A percentile compares a stretch with the other conserved stretches of the same genome.
phyloP scores from a whole-genome alignment of 37 sponge, comb jelly and placozoan species.

The Hexactinellida sp. region DNA sequence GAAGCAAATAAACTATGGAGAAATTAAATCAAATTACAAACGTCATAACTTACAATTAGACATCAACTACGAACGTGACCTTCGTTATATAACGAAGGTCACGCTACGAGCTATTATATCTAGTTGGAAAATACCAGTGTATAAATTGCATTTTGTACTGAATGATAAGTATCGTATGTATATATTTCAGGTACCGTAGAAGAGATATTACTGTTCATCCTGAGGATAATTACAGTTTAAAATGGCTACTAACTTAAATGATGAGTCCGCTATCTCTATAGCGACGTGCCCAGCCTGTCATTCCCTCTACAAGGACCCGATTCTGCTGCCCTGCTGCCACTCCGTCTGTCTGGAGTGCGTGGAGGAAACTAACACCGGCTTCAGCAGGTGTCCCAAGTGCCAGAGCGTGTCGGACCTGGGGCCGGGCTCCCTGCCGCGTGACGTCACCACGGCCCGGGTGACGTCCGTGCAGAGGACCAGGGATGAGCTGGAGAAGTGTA shows the following conservation, averaged over 20 bases:
- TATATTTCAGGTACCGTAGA: no score
- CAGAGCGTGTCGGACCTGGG: not conserved
- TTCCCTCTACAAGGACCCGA: not conserved
- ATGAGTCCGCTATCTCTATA: not conserved
- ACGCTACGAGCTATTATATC: no score
- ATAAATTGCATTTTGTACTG: no score
- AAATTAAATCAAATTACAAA: no score
- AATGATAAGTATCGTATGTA: no score
- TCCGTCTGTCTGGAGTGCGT: not conserved
- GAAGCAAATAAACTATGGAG: no score
- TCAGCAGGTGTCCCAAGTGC: conserved; percentile 8
- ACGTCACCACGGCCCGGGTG: not conserved
- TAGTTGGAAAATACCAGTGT: no score
- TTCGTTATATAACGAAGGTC: no score
- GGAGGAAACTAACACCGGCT: not conserved
- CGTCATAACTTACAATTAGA: no score
- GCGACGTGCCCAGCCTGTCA: not conserved
- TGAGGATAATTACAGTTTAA: no score
- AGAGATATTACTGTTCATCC: no score
- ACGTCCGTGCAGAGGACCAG: not conserved
- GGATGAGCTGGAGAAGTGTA: not conserved
- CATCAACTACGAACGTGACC: no score
- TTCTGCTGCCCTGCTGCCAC: not conserved
- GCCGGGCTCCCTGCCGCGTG: not conserved
- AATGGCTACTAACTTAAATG: not conserved